These are phyloP conservation scores for Craseonycteris thonglongyai DNA, from an alignment of 2,113 vertebrate genomes.

Conservation along the genomic window DNA sequence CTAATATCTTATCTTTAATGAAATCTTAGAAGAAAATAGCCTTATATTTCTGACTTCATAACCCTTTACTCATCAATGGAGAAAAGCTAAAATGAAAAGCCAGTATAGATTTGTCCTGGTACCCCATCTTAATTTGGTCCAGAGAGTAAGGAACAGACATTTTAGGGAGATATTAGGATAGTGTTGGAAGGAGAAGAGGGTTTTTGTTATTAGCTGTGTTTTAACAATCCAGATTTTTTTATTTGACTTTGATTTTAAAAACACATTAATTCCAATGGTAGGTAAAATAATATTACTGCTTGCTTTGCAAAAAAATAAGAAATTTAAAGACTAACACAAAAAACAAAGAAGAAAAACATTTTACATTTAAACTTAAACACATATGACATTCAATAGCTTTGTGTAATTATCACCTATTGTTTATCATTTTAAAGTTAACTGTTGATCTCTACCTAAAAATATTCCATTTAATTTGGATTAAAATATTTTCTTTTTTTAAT, in stretches of 20 bases:
- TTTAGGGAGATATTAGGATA: slow-evolving; percentile 33
- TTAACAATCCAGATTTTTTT: slow-evolving; percentile 14
- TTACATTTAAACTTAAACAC: neutral
- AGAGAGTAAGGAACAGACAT: slow-evolving; percentile 40
- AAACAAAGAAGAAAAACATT: slow-evolving; percentile 49
- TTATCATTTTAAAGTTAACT: neutral
- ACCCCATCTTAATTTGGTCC: slow-evolving; percentile 58
- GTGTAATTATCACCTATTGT: neutral
- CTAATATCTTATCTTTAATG: slow-evolving; percentile 45
- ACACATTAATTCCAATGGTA: slow-evolving; percentile 66
- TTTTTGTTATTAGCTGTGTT: slow-evolving; percentile 57
- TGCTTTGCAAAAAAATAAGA: slow-evolving; percentile 50
- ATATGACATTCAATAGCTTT: neutral
- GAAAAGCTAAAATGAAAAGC: slow-evolving; percentile 49
- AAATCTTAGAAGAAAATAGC: slow-evolving; percentile 45
- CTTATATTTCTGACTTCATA: slow-evolving; percentile 44
- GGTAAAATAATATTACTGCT: slow-evolving; percentile 71
- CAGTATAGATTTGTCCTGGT: slow-evolving; percentile 50
- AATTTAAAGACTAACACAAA: slow-evolving; percentile 48
- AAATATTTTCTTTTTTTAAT: neutral
- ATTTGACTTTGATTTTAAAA: slow-evolving; percentile 56
- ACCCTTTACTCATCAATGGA: slow-evolving; percentile 1
- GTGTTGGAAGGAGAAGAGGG: neutral
- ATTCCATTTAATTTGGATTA: neutral
- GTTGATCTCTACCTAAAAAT: neutral